Conservation (phyloP, 1,140 invertebrate genomes). For the Eumeta japonica region DNA sequence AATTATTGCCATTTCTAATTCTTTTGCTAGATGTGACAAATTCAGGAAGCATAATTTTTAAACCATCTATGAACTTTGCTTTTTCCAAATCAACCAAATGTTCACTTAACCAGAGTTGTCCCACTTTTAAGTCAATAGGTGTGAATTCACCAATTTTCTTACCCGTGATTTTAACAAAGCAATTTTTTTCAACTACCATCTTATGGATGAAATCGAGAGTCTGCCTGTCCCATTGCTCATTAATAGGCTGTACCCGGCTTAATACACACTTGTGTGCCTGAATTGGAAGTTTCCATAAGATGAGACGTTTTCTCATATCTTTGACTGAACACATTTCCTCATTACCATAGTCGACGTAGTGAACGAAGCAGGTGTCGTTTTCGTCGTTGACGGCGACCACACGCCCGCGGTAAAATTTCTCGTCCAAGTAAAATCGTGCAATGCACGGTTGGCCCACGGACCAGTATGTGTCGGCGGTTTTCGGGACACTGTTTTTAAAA, state of each 20-base stretch:
- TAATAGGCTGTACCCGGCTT: conserved; percentile 41
- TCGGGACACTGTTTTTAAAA: conserved; percentile 45
- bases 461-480: conserved; percentile 54
- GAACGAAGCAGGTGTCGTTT: conserved; percentile 44
- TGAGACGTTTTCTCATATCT: conserved; percentile 60
- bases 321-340: conserved; percentile 49
- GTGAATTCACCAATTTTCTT: conserved; percentile 21
- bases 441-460: conserved; percentile 63
- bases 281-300: conserved; percentile 60
- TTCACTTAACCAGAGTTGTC: conserved; percentile 39
- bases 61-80: conserved; percentile 34
- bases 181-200: conserved; percentile 41
- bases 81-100: conserved; percentile 45
- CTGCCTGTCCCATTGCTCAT: conserved; percentile 30
- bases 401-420: conserved; percentile 63
- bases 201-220: conserved; percentile 44
- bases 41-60: conserved; percentile 24
- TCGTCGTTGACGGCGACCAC: conserved; percentile 46
- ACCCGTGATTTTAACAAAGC: conserved; percentile 27
- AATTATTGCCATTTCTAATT: conserved; percentile 5
- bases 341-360: conserved; percentile 68
- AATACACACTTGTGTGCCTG: conserved; percentile 54
- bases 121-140: conserved; percentile 37
- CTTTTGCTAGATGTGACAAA: conserved; percentile 9
- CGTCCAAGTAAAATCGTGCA: conserved; percentile 61